These are phyloP conservation scores for Apodemia duryi DNA, from an alignment of 2,888 invertebrate genomes.

Conservation along the genomic window DNA sequence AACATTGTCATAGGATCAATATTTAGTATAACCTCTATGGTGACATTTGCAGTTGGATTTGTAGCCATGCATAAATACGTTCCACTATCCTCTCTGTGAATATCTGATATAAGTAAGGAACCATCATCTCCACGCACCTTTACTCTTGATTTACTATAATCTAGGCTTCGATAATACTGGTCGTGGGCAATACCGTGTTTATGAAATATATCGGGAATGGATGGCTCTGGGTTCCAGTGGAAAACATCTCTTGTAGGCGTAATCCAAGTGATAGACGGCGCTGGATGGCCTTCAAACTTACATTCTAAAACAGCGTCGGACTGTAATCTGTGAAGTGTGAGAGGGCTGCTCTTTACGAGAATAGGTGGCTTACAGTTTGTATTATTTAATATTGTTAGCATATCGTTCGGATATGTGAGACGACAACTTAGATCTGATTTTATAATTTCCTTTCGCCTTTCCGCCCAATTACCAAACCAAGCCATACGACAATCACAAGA, in stretches of 20 bases:
- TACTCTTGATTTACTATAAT: slow-evolving; percentile 77
- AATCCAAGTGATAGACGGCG: slow-evolving; percentile 91
- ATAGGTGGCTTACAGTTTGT: slow-evolving; percentile 85
- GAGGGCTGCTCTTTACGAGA: slow-evolving; percentile 80
- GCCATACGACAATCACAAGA: slow-evolving; percentile 92
- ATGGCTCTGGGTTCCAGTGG: slow-evolving; percentile 88
- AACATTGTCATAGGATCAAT: slow-evolving; percentile 93
- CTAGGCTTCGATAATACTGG: slow-evolving; percentile 63
- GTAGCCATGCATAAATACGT: slow-evolving; percentile 91
- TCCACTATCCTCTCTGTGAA: slow-evolving; percentile 90
- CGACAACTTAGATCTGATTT: slow-evolving; percentile 83
- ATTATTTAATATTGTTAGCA: slow-evolving; percentile 83
- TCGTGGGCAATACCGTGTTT: slow-evolving; percentile 83
- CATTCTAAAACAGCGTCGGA: slow-evolving; percentile 87
- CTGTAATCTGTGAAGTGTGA: slow-evolving; percentile 81
- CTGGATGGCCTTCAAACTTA: slow-evolving; percentile 86
- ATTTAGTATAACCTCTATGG: slow-evolving; percentile 86
- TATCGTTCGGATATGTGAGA: slow-evolving; percentile 83
- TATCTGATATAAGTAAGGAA: slow-evolving; percentile 84
- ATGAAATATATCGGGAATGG: slow-evolving; percentile 81
- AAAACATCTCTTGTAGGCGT: slow-evolving; percentile 86
- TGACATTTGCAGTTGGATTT: slow-evolving; percentile 89
- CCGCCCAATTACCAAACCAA: slow-evolving; percentile 83
- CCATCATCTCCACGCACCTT: slow-evolving; percentile 89
- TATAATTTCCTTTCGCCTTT: slow-evolving; percentile 65